A percentile compares a stretch with the other conserved stretches of the same genome.
Evolutionary conservation across 1,140 invertebrate genomes (phyloP).

Genomic region (Tetraneura akinire): DNA sequence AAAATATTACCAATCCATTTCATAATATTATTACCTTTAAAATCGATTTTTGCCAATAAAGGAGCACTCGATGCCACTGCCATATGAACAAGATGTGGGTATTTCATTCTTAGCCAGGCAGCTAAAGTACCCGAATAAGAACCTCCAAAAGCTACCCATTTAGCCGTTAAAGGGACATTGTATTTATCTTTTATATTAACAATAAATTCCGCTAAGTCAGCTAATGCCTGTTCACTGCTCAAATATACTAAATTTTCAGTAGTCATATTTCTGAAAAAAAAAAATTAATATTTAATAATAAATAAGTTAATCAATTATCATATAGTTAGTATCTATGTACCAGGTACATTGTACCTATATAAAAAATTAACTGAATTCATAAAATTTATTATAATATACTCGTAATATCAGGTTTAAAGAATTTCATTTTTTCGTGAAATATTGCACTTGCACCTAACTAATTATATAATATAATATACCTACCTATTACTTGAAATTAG

Average conservation of each 20-base stretch:
- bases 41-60: slow-evolving; percentile 80
- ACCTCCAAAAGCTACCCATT: slow-evolving; percentile 91
- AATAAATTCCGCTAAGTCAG: slow-evolving; percentile 84
- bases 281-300: too few relatives aligned
- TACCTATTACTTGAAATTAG: too few relatives aligned
- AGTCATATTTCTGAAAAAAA: slow-evolving; percentile 69
- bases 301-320: too few relatives aligned
- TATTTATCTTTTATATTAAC: slow-evolving; percentile 67
- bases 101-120: slow-evolving; percentile 87
- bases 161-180: slow-evolving; percentile 66
- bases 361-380: background rate
- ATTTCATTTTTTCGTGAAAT: background rate
- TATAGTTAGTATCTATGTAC: background rate
- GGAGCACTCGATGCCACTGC: slow-evolving; percentile 88
- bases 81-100: slow-evolving; percentile 83
- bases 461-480: too few relatives aligned
- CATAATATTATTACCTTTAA: too few relatives aligned
- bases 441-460: too few relatives aligned
- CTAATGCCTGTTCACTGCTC: slow-evolving; percentile 83
- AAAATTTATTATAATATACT: background rate
- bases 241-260: slow-evolving; percentile 77
- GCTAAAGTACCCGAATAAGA: slow-evolving; percentile 89
- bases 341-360: background rate
- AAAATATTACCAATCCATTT: too few relatives aligned
- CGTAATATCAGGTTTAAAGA: background rate